These are phyloP conservation scores for Caretta caretta DNA, from an alignment of 2,113 vertebrate species.

Conservation along the genomic window DNA sequence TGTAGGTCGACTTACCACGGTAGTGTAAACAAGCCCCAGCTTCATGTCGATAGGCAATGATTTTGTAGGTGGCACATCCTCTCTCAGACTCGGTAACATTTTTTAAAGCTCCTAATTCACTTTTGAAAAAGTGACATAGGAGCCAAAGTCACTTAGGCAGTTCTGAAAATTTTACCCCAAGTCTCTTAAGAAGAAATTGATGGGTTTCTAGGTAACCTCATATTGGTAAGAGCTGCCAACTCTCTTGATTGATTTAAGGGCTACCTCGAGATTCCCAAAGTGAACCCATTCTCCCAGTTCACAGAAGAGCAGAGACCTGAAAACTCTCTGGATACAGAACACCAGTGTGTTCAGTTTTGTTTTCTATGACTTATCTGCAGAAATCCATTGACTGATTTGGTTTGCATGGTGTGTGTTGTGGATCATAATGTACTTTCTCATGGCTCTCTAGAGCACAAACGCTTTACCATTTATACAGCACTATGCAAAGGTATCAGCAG, in stretches of 20 bases:
- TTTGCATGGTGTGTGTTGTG: background rate
- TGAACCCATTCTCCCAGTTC: fast-evolving
- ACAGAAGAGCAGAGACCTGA: fast-evolving
- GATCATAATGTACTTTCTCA: background rate
- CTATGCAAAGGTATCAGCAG: background rate
- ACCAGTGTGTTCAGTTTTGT: fast-evolving
- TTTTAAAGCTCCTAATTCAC: background rate
- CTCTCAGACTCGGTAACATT: background rate
- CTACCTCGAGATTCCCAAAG: background rate
- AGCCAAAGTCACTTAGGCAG: background rate
- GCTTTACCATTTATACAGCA: background rate
- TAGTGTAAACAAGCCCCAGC: no score
- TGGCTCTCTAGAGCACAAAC: background rate
- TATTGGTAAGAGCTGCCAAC: background rate
- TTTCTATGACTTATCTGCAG: background rate
- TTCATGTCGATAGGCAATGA: no score
- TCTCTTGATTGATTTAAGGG: fast-evolving
- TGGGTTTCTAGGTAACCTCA: background rate
- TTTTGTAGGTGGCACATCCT: background rate
- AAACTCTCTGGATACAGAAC: background rate
- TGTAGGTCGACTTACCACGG: no score
- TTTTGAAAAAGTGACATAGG: background rate
- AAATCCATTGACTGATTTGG: background rate
- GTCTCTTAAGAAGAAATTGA: fast-evolving
- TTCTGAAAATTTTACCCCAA: background rate